Base-by-base conservation (phyloP, 1,140 invertebrate genomes). In the Brevipalpus yothersi region DNA sequence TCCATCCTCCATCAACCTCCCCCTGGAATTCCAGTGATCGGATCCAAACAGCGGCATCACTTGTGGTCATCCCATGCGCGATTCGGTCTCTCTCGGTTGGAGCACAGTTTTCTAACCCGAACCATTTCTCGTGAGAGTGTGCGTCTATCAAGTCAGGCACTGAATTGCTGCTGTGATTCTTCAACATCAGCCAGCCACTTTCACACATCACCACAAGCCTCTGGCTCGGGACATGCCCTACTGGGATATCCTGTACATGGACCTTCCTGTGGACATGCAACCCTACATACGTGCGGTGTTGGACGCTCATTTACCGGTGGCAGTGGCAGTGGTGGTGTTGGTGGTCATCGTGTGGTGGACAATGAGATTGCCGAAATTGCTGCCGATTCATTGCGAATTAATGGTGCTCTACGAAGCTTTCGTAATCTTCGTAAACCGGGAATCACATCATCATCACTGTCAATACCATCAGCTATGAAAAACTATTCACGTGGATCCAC, bases 351-450 rank as follows among this genome's bases (percentile, higher is more conserved):
- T 0, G 39, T 55, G 53, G 23, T 13, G 15, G 53, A 55, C 21
- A 84, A 89, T 68, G 85, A 85, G 56, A 88, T 91, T 60, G 86
- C 87, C n/a, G 86, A 87, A 67, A 95, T 96, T 67, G 91, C 90
- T 2, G 88, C 88, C n/a, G 90, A 94, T 73, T 93, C 89, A 41
- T 78, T 95, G 65, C 78, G 91, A 63, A 88, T 95, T 72, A 95
- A 94, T 75, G 91, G 92, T 56, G 91, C 88, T 62, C 87, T 95
- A 74, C 78, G 88, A 65, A 88, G 89, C 66, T 95, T 94, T 73
- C 88, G 89, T 74, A 89, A 95, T 83, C 80, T 94, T 72, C 86
- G 90, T 76, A 93, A 93, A 79, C 88, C 89, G 74, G 31, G 31
- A 31, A 67, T 65, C 42, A 63, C 61, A 51, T 82, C 84, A 72